Base-by-base conservation (phyloP, 2,888 invertebrate species). In the Amiota minor region DNA sequence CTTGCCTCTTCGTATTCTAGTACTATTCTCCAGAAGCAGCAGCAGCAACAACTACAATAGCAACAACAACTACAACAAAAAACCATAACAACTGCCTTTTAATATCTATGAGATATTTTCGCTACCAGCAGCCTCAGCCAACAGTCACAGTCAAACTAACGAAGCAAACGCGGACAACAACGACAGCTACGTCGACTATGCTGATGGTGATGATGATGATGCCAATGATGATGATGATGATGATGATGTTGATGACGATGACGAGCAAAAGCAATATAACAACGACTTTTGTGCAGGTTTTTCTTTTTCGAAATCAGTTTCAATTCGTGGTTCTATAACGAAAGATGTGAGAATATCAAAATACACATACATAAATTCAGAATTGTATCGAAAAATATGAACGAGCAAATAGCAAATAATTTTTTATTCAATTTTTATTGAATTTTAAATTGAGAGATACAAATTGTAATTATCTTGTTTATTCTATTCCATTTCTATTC, bases 291-390 rank as follows among this genome's bases (percentile, higher is more conserved):
- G 20, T 72, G 74, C 80, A 78, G 78, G 81, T 81, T 86, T 86
- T 86, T 81, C 85, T 82, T 79, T 80, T 80, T 80, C 83, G 73
- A 86, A 86, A 80, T 84, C 83, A 85, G 86, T 86, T 86, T 84
- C 78, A 78, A 82, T 82, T 86, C 79, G 79, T 77, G 80, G 79
- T 80, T 80, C 83, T 81, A 80, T 79, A 81, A 77, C 77, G 80
- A 78, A 81, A 81, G 83, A 84, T 84, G 85, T 80, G 18, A 20
- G 53, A 35, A 35, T 35, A 35, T 35, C 35, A 35, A 35, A 35
- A 35, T 23, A 3, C 3, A 23, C 23, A 35, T 35, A 35, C 35
- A 35, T 35, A 35, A 35, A 35, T 35, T 35, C 6, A 35, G 35
- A 35, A 35, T 35, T 35, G 6, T 35, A 35, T 35, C 35, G 2